Percentiles rank a stretch among this genome's conserved stretches.
Evolutionary conservation across 1,140 invertebrate genomes (phyloP).

Genomic region (Piezodorus guildinii): DNA sequence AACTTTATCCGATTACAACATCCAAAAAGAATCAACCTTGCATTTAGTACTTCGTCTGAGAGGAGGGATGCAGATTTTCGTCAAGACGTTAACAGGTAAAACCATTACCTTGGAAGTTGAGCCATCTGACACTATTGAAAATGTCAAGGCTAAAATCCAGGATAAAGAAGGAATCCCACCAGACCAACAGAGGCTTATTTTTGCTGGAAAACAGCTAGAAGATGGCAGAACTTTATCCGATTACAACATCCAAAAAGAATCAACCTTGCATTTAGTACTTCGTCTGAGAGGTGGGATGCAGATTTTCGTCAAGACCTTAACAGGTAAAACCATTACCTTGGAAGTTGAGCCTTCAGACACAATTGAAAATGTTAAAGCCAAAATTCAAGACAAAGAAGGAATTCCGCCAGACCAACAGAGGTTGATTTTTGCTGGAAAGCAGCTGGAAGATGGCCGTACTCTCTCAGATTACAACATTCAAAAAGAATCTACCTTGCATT

Average conservation of each 20-base stretch:
- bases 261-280: conserved; percentile 82
- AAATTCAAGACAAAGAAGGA: too few relatives aligned
- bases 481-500: conserved; percentile 9
- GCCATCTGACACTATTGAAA: conserved; percentile 59
- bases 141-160: conserved; percentile 37
- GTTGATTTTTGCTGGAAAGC: conserved; percentile 35
- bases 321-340: too few relatives aligned
- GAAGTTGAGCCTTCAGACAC: too few relatives aligned
- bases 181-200: conserved; percentile 74
- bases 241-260: conserved; percentile 91
- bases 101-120: conserved; percentile 55
- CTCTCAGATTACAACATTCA: conserved; percentile 33
- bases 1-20: conserved; percentile 61
- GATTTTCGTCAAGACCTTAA: too few relatives aligned
- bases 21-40: conserved; percentile 50
- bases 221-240: conserved; percentile 82
- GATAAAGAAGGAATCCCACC: conserved; percentile 57
- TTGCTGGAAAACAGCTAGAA: conserved; percentile 87
- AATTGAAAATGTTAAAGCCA: too few relatives aligned
- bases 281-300: conserved; percentile 74
- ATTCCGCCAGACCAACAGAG: too few relatives aligned
- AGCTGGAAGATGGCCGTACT: conserved; percentile 70
- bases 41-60: conserved; percentile 53
- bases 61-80: conserved; percentile 65
- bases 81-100: conserved; percentile 60